Conservation (phyloP, 2,113 vertebrate genomes). For the Trematomus loennbergii region DNA sequence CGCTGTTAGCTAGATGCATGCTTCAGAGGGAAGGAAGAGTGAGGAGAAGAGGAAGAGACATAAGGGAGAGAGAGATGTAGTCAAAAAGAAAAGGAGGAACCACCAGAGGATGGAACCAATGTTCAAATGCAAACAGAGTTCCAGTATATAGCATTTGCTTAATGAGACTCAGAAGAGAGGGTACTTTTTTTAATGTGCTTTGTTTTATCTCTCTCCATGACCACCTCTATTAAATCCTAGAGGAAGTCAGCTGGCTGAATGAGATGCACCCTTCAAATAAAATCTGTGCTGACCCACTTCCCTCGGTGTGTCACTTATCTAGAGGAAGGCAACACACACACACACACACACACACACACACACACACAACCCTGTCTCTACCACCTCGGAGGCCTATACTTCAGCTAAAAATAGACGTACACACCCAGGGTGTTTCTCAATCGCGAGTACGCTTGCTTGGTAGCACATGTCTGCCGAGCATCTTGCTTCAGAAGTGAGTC, state of each 20-base stretch:
- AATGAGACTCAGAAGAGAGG: constrained; percentile 54
- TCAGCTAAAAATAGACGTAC: constrained; percentile 71
- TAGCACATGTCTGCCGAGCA: no score
- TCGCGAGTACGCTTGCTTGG: no score
- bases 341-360: constrained; percentile 14
- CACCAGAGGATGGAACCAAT: constrained; percentile 52
- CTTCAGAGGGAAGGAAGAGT: constrained; percentile 39
- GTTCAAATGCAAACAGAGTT: constrained; percentile 43
- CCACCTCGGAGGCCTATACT: constrained; percentile 56
- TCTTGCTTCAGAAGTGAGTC: no score
- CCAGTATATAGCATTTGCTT: constrained; percentile 18
- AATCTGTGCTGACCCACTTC: constrained; percentile 77
- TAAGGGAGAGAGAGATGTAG: constrained; percentile 6
- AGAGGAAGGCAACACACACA: constrained; percentile 40
- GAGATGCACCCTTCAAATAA: constrained; percentile 58
- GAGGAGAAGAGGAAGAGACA: constrained; percentile 16
- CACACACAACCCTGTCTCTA: constrained; percentile 17
- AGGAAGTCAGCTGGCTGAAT: constrained; percentile 60
- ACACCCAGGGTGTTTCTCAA: no score
- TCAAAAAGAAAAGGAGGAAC: constrained; percentile 33
- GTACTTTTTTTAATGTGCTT: constrained; percentile 54
- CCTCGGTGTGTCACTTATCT: constrained; percentile 66
- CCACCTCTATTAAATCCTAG: constrained; percentile 62
- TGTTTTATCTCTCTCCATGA: constrained; percentile 56
- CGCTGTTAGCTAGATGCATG: constrained; percentile 69